Evolutionary conservation across 2,113 vertebrate species (phyloP).

Genomic region (Amia ocellicauda): DNA sequence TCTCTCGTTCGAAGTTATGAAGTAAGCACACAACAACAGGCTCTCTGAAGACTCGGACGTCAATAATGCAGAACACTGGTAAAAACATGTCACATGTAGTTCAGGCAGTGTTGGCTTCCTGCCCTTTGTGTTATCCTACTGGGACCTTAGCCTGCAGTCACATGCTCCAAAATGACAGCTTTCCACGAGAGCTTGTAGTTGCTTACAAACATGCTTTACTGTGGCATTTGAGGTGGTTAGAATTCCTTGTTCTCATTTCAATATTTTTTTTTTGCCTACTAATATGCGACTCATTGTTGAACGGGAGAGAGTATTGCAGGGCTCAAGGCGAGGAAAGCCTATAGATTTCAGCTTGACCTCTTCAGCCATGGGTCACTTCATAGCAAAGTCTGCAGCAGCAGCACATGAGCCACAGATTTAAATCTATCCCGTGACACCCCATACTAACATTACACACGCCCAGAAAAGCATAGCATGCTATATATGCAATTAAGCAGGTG

Average conservation of each 20-base stretch:
- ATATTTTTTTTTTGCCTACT: background rate
- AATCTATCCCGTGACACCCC: background rate
- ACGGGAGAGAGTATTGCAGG: background rate
- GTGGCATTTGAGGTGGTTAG: background rate
- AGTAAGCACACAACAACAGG: background rate
- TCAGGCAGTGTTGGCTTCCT: too few relatives aligned
- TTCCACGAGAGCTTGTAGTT: background rate
- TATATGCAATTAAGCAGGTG: background rate
- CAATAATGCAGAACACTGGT: background rate
- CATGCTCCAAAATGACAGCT: background rate
- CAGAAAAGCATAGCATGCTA: background rate
- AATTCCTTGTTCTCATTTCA: background rate
- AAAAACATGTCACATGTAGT: background rate
- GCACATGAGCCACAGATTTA: background rate
- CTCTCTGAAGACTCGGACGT: background rate
- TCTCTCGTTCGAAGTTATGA: background rate
- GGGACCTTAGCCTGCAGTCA: background rate
- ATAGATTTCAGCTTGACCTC: slow-evolving; percentile 15
- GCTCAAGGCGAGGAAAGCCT: background rate
- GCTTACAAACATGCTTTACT: slow-evolving; percentile 1
- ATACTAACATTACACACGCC: background rate
- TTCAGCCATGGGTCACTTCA: background rate
- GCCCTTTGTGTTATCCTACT: background rate
- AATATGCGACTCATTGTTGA: background rate
- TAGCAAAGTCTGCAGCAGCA: background rate